Evolutionary conservation across 1,140 invertebrate species (phyloP), one percentile per base, ranked within the genome.

Genomic region (Solen grandis): DNA sequence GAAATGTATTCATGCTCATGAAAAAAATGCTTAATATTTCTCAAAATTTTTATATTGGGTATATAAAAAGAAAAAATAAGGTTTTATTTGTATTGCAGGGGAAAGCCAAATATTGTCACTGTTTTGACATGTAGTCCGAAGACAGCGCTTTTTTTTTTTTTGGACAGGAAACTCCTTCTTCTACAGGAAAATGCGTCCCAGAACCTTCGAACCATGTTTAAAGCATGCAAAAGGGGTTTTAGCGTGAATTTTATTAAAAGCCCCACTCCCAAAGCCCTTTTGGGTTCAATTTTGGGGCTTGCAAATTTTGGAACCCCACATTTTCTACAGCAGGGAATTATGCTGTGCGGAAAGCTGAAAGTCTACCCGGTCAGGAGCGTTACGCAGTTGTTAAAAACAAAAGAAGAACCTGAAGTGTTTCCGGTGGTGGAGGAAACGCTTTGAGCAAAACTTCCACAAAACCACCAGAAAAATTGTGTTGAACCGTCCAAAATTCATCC

Each of bases 341-440:
- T 76, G 52, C 8, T 87, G 85, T 79, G 84, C 84, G 87, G 87
- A 13, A 84, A 83, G 59, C 65, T 86, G 68, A 84, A 74, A 36
- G 0, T 87, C 84, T 1, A 78, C 87, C 10, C 62, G 60, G 27
- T 81, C 16, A 77, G 83, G 59, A 88, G 83, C 66, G 84, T 2
- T 84, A 88, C 75, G 82, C 85, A 31, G 31, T 88, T 10, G 65
- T 83, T 33, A 81, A 69, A 72, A 10, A 74, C 79, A 31, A 82
- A 50, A 29, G 57, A 75, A 31, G 52, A 77, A 35, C 27, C 46
- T 35, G 78, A 74, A 36, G 5, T 27, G 19, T 29, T 88, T 22
- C 87, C 87, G 13, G 79, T 88, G 87, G 87, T 88, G 87, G 87
- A 81, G 35, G 70, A 65, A 77, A 10, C 62, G 85, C 54, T 85